Evolutionary conservation across 2,113 vertebrate species (phyloP).

Genomic region (Hemiscyllium ocellatum): DNA sequence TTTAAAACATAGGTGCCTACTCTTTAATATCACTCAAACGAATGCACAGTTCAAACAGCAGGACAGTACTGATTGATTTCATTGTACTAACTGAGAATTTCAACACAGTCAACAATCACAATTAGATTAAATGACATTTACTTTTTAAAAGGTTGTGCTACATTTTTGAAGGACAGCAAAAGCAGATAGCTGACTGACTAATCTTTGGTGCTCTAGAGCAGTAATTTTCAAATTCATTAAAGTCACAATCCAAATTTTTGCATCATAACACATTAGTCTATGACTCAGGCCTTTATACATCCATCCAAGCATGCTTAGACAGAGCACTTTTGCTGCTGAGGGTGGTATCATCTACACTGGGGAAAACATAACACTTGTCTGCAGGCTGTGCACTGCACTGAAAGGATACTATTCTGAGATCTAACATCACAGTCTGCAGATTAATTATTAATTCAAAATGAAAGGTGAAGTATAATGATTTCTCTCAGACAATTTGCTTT

Average conservation of each 20-base stretch:
- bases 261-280: not conserved
- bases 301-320: not conserved
- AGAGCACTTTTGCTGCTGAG: not conserved
- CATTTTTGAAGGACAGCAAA: not conserved
- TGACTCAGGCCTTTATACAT: not conserved
- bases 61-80: not conserved
- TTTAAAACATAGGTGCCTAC: not conserved
- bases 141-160: not conserved
- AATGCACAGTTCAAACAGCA: not conserved
- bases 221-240: not conserved
- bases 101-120: not conserved
- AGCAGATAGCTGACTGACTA: not conserved
- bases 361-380: not conserved
- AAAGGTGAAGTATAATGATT: not conserved
- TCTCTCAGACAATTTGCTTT: conserved; percentile 16
- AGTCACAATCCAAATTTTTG: not conserved
- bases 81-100: not conserved
- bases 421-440: not conserved
- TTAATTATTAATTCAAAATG: conserved; percentile 26
- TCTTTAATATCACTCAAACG: not conserved
- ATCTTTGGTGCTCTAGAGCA: not conserved
- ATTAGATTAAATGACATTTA: not conserved
- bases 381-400: not conserved
- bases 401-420: not conserved
- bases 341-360: not conserved